These are phyloP conservation scores for Sitta carolinensis DNA, from an alignment of 2,797 vertebrate genomes.

Conservation along the genomic window DNA sequence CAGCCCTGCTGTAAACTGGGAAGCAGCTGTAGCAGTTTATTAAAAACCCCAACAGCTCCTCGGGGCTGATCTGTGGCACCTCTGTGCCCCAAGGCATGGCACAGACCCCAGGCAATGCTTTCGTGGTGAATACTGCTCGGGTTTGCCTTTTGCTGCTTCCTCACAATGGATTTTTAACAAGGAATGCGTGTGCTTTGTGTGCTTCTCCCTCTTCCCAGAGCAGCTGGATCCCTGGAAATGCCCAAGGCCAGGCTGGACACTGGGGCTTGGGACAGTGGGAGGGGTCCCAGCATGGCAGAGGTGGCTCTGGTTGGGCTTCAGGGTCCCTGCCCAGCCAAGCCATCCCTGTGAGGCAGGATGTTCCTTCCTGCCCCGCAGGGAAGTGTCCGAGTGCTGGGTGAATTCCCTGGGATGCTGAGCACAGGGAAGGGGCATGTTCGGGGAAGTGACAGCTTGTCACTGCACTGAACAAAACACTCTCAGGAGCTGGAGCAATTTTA, in stretches of 20 bases:
- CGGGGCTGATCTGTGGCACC: neutral
- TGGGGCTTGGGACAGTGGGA: neutral
- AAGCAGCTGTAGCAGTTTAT: neutral
- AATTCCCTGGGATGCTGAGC: neutral
- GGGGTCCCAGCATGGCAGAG: neutral
- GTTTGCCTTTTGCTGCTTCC: neutral
- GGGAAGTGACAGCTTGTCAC: neutral
- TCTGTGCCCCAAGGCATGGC: neutral
- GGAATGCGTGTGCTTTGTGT: neutral
- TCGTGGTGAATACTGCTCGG: neutral
- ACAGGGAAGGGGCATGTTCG: neutral
- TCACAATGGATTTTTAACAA: accelerated
- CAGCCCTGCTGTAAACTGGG: neutral
- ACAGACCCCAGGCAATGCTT: accelerated
- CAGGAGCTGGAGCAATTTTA: neutral
- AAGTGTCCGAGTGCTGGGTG: neutral
- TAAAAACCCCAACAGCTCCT: neutral
- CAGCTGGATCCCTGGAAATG: neutral
- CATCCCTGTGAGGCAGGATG: no score
- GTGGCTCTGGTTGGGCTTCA: accelerated
- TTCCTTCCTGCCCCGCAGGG: neutral
- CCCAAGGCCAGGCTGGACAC: neutral
- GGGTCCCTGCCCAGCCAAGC: accelerated
- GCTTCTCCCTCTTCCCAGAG: neutral
- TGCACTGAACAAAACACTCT: neutral